Evolutionary conservation across 2,797 vertebrate species (phyloP).

Genomic region (Acanthurus leucopareius): DNA sequence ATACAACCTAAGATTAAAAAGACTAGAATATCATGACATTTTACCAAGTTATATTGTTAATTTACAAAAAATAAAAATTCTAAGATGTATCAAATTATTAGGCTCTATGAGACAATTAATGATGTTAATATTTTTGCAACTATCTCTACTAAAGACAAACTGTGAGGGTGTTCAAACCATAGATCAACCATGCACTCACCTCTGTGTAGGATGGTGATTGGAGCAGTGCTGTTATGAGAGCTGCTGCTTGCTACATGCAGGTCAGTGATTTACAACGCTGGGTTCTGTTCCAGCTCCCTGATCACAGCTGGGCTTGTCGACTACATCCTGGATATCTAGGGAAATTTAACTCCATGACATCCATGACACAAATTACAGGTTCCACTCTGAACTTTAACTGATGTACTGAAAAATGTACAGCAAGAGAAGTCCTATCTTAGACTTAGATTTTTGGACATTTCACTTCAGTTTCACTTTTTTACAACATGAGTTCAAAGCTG

Average conservation of each 20-base stretch:
- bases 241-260: conserved; percentile 49
- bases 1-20: background rate
- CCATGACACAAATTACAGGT: conserved; percentile 81
- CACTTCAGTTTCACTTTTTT: background rate
- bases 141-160: background rate
- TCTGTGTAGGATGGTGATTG: conserved; percentile 86
- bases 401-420: background rate
- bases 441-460: background rate
- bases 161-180: conserved; percentile 7
- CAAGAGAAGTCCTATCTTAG: background rate
- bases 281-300: conserved; percentile 39
- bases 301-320: conserved; percentile 37
- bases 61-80: background rate
- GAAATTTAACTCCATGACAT: conserved; percentile 94
- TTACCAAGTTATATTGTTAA: background rate
- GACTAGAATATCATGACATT: background rate
- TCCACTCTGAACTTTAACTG: background rate
- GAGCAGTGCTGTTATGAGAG: conserved; percentile 83
- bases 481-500: no score
- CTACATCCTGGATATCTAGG: conserved; percentile 86
- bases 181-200: conserved; percentile 53
- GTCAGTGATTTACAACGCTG: conserved; percentile 52
- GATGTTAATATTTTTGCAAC: background rate
- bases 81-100: no score
- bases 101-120: background rate